Evolutionary conservation across 2,113 vertebrate species (phyloP).

Genomic region (Sardina pilchardus): DNA sequence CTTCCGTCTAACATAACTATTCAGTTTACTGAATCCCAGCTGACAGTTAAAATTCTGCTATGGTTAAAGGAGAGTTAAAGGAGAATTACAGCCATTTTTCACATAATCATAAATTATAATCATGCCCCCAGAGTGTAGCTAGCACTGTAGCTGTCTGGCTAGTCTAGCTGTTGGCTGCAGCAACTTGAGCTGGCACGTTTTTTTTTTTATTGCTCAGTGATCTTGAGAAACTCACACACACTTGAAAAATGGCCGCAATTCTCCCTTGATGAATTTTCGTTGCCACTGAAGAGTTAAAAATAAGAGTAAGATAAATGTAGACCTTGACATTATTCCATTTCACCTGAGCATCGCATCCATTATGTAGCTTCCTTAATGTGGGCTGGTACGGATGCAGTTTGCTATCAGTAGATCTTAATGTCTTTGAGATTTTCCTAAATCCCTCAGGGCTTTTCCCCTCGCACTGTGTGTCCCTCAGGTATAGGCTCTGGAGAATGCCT

Average conservation of each 20-base stretch:
- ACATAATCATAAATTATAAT: too few species aligned
- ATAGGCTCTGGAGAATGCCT: conserved; percentile 82
- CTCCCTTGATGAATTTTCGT: conserved; percentile 1
- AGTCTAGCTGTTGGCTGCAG: too few species aligned
- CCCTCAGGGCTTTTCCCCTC: conserved; percentile 30
- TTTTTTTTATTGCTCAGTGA: too few species aligned
- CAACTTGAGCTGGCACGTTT: too few species aligned
- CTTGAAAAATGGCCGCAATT: too few species aligned
- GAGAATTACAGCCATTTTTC: too few species aligned
- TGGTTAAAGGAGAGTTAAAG: too few species aligned
- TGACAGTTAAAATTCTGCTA: too few species aligned
- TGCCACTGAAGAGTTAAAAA: neutral
- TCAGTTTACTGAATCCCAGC: neutral
- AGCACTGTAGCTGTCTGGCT: too few species aligned
- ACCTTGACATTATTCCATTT: neutral
- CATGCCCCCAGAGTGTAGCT: too few species aligned
- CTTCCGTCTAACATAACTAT: neutral
- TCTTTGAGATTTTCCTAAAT: conserved; percentile 39
- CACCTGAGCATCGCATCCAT: neutral
- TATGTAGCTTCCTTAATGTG: neutral
- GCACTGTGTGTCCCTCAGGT: conserved; percentile 55
- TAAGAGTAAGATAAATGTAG: neutral
- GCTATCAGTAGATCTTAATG: conserved; percentile 57
- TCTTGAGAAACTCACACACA: too few species aligned
- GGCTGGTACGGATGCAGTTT: conserved; percentile 1